phyloP scores from a whole-genome alignment of 1,140 invertebrate genomes.

The Pissodes strobi region DNA sequence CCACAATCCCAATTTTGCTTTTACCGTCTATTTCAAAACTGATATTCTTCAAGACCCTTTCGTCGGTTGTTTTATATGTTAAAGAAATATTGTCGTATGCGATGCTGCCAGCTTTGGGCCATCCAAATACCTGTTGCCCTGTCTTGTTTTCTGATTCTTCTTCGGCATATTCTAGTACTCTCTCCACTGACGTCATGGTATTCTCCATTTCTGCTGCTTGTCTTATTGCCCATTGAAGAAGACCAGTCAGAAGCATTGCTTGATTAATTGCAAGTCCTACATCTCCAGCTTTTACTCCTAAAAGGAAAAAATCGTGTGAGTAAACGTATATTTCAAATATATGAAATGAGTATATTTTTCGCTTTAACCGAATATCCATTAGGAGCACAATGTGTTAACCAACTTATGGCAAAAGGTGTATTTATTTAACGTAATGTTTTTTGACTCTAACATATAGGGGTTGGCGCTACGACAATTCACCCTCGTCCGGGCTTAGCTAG shows the following conservation, averaged over 20 bases:
- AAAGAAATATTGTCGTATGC: constrained; percentile 65
- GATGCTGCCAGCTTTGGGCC: constrained; percentile 35
- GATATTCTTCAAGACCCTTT: constrained; percentile 68
- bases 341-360: no score
- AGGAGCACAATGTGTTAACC: no score
- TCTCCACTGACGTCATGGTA: constrained; percentile 79
- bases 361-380: no score
- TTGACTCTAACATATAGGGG: no score
- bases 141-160: constrained; percentile 57
- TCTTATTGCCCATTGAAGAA: constrained; percentile 66
- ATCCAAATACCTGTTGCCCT: constrained; percentile 9
- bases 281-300: constrained; percentile 58
- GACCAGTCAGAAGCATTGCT: constrained; percentile 18
- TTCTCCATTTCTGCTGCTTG: constrained; percentile 72
- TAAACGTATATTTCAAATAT: neutral
- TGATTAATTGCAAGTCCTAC: constrained; percentile 67
- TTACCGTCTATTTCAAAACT: constrained; percentile 64
- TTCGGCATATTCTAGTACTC: constrained; percentile 69
- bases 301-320: constrained; percentile 20
- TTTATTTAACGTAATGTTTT: no score
- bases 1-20: constrained; percentile 62
- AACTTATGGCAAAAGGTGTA: no score
- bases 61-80: constrained; percentile 67
- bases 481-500: no score
- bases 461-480: no score